Evolutionary conservation across 2,888 invertebrate genomes (phyloP).

Genomic region (Lasioglossum leucozonium): DNA sequence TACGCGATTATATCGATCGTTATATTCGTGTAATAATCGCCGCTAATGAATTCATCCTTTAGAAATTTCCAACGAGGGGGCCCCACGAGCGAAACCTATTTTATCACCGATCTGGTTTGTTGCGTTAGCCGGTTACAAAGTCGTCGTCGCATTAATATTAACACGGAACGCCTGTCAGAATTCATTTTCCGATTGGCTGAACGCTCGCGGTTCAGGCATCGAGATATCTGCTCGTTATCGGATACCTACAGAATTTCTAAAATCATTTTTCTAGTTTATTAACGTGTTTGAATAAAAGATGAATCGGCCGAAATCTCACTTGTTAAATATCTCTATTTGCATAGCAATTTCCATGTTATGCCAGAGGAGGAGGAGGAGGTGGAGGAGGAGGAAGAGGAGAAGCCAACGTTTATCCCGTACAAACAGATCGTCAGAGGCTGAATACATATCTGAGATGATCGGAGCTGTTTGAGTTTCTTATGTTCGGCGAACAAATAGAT

Average conservation of each 20-base stretch:
- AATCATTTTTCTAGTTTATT: not conserved
- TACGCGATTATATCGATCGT: conserved; percentile 2
- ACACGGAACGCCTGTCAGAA: not conserved
- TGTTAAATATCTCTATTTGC: conserved; percentile 4
- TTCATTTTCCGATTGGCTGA: conserved; percentile 3
- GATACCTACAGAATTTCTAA: not conserved
- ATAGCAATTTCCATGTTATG: conserved; percentile 1
- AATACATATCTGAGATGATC: not conserved
- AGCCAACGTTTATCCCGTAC: not conserved
- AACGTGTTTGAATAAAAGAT: not conserved
- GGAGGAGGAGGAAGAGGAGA: not conserved
- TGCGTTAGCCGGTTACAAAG: not conserved
- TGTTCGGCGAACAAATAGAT: not conserved
- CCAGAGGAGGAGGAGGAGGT: not conserved
- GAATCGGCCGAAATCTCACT: not conserved
- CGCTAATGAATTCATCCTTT: conserved; percentile 1
- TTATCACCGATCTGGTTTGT: conserved; percentile 5
- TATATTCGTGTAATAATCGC: not conserved
- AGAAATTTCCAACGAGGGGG: not conserved
- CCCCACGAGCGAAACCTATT: not conserved
- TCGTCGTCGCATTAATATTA: not conserved
- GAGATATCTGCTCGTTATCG: not conserved
- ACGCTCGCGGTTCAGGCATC: not conserved
- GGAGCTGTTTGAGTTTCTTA: not conserved
- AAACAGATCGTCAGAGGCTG: not conserved